Percentiles rank a stretch among this genome's conserved stretches.
These are phyloP conservation scores for Ornithoptera alexandrae DNA, from an alignment of 2,888 invertebrate species.

Conservation along the genomic window DNA sequence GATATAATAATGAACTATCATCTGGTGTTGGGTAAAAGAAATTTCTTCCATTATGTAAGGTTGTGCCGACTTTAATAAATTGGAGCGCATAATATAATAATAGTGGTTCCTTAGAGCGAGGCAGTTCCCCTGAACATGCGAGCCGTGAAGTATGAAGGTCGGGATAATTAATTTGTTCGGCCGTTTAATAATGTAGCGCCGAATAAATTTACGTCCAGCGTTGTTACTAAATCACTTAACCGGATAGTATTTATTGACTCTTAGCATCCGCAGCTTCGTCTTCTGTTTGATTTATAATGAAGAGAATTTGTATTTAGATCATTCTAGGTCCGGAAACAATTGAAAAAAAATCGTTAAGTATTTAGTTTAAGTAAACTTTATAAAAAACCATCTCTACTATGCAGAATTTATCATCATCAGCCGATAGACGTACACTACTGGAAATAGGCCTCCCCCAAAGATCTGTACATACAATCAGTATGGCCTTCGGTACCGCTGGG, in stretches of 20 bases:
- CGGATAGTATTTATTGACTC: conserved; percentile 30
- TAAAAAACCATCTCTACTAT: too few species aligned
- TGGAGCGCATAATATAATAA: conserved; percentile 28
- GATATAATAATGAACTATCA: conserved; percentile 2
- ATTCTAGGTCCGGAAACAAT: too few species aligned
- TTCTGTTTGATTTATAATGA: not conserved
- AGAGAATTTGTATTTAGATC: not conserved
- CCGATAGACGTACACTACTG: too few species aligned
- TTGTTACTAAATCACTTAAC: conserved; percentile 33
- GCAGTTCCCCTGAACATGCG: conserved; percentile 62
- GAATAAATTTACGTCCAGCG: conserved; percentile 45
- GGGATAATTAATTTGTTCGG: conserved; percentile 61
- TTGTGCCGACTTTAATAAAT: conserved; percentile 38
- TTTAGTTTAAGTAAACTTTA: too few species aligned
- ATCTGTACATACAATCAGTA: too few species aligned
- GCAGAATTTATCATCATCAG: too few species aligned
- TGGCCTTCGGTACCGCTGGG: too few species aligned
- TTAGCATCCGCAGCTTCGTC: conserved; percentile 8
- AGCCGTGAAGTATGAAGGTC: conserved; percentile 65
- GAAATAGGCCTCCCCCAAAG: too few species aligned
- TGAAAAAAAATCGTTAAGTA: too few species aligned
- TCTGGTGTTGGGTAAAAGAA: conserved; percentile 1
- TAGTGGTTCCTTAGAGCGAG: conserved; percentile 48
- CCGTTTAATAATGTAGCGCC: conserved; percentile 57
- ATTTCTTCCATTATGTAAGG: conserved; percentile 1